phyloP scores from a whole-genome alignment of 1,140 invertebrate genomes.

The Papilio polyxenes region DNA sequence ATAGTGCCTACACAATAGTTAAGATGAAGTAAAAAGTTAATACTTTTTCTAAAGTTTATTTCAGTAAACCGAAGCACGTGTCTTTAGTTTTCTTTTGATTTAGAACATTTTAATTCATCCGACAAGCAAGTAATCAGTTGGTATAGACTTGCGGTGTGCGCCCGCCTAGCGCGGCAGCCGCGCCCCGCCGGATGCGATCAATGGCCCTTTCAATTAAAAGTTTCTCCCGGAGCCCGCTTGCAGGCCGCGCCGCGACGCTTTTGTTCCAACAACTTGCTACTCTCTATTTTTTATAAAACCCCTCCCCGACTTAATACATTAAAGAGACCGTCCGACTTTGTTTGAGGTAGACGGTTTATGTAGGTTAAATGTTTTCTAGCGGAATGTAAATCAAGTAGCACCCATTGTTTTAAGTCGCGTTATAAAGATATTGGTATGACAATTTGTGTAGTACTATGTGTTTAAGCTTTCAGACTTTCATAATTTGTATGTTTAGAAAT shows the following conservation, averaged over 20 bases:
- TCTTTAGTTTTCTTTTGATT: constrained; percentile 47
- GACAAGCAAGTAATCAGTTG: constrained; percentile 30
- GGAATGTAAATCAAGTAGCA: constrained; percentile 9
- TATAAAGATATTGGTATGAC: neutral
- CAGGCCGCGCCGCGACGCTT: constrained; percentile 46
- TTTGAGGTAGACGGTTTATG: constrained; percentile 25
- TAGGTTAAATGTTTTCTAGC: constrained; percentile 28
- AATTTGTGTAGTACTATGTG: neutral
- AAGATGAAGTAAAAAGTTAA: neutral
- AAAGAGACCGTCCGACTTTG: constrained; percentile 22
- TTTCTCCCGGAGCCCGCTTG: constrained; percentile 49
- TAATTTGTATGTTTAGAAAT: too few relatives aligned
- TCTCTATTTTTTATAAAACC: constrained; percentile 41
- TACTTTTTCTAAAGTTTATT: neutral
- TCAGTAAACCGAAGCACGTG: constrained; percentile 34
- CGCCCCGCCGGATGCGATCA: constrained; percentile 54
- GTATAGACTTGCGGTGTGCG: constrained; percentile 22
- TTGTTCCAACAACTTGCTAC: constrained; percentile 42
- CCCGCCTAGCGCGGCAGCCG: constrained; percentile 34
- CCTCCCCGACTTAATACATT: constrained; percentile 40
- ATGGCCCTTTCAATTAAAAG: constrained; percentile 68
- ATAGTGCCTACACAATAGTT: neutral
- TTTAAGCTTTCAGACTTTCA: too few relatives aligned
- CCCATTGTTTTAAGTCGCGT: neutral
- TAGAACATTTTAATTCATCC: constrained; percentile 39